Percentiles rank a stretch among this genome's conserved stretches.
These are phyloP conservation scores for Cichlasoma orientale DNA, from an alignment of 2,797 vertebrate genomes.

Conservation along the genomic window DNA sequence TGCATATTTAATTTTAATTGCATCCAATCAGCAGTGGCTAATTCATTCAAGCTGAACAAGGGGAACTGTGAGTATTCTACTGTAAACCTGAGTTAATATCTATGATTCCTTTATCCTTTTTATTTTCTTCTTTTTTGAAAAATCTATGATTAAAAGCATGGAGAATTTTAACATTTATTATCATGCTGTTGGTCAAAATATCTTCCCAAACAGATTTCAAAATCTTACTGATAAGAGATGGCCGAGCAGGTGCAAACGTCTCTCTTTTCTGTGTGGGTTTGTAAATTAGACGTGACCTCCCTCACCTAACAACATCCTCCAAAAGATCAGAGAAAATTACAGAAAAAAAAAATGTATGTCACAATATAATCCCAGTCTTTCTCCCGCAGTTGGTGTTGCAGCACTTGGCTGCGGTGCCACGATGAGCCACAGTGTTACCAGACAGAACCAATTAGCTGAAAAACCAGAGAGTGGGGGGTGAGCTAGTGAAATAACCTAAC, in stretches of 20 bases:
- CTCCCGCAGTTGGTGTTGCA: conserved; percentile 9
- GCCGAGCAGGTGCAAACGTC: conserved; percentile 30
- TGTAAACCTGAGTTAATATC: conserved; percentile 1
- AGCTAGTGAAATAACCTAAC: conserved; percentile 27
- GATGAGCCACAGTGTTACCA: conserved; percentile 1
- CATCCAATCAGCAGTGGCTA: conserved; percentile 21
- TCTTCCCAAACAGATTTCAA: conserved; percentile 17
- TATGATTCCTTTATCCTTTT: not conserved
- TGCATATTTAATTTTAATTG: conserved; percentile 39
- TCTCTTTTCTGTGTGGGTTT: conserved; percentile 48
- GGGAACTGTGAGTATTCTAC: not conserved
- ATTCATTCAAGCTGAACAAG: conserved; percentile 34
- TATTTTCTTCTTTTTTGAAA: not conserved
- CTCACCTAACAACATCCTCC: conserved; percentile 44
- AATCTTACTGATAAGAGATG: conserved; percentile 50
- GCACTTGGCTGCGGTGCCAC: not conserved
- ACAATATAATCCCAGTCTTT: conserved; percentile 19
- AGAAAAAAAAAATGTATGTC: conserved; percentile 17
- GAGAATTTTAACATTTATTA: conserved; percentile 6
- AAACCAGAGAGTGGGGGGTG: conserved; percentile 10
- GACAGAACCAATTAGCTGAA: conserved; percentile 41
- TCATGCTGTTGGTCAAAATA: conserved; percentile 14
- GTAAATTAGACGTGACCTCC: conserved; percentile 44
- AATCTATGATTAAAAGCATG: not conserved
- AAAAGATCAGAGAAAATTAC: conserved; percentile 23